These are phyloP conservation scores for Microplitis demolitor DNA, from an alignment of 1,140 invertebrate genomes.

Conservation along the genomic window DNA sequence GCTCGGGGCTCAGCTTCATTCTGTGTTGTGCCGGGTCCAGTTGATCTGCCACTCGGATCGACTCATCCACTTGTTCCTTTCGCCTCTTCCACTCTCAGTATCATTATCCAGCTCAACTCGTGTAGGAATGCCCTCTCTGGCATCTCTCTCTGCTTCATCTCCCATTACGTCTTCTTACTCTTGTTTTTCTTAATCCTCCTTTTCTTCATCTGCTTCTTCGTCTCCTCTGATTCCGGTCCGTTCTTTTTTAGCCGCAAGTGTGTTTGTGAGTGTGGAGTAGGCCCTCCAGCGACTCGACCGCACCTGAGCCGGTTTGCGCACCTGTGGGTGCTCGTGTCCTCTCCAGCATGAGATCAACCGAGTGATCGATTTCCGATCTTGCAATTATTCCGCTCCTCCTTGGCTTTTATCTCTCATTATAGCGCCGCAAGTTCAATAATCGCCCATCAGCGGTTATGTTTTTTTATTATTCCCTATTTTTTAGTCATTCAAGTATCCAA, in stretches of 20 bases:
- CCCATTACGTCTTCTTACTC: slow-evolving; percentile 11
- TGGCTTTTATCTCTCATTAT: neutral
- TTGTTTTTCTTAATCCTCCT: neutral
- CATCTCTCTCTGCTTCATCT: slow-evolving; percentile 7
- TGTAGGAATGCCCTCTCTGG: slow-evolving; percentile 42
- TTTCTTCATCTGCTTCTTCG: neutral
- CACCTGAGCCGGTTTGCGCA: slow-evolving; percentile 38
- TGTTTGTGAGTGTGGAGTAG: slow-evolving; percentile 1
- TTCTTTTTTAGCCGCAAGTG: neutral
- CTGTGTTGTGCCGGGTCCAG: neutral
- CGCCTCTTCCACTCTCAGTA: slow-evolving; percentile 37
- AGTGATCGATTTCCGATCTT: slow-evolving; percentile 33
- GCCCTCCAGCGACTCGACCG: slow-evolving; percentile 23
- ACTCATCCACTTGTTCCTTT: slow-evolving; percentile 33
- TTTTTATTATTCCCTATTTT: neutral
- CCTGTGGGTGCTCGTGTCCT: slow-evolving; percentile 29
- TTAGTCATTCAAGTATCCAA: neutral
- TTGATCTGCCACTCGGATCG: slow-evolving; percentile 25
- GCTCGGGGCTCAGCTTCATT: slow-evolving; percentile 4
- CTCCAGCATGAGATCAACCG: slow-evolving; percentile 44
- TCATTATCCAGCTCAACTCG: slow-evolving; percentile 42
- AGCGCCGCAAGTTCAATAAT: neutral
- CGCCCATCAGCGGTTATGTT: neutral
- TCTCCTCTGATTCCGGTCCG: no score
- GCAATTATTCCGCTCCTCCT: slow-evolving; percentile 16